Base-by-base conservation (phyloP, 1,140 invertebrate genomes). In the Ptiloglossa arizonensis region DNA sequence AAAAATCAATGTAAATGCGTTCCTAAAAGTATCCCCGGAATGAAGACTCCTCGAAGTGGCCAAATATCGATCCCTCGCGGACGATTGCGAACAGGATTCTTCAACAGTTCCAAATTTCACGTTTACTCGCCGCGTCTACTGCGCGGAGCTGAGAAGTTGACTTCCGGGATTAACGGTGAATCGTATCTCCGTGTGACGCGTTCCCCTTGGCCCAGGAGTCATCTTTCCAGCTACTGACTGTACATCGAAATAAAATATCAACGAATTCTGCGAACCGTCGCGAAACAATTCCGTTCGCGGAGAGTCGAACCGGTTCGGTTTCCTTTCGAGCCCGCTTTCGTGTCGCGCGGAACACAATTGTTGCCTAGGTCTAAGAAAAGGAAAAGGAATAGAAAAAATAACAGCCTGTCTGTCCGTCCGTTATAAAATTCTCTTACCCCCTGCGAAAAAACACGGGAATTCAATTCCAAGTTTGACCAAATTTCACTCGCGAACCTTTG, bases 1-100 rank as follows among this genome's bases (percentile, higher is more conserved):
- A n/a, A n/a, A n/a, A 6, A 38, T 63, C 27, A 35, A 62, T 32
- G 0, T 63, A 77, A 77, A 69, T 69, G 67, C 63, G 44, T 29
- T 66, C 24, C 38, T 27, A 17, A 48, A 48, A n/a, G 15, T n/a
- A 27, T 41, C 73, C 69, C 29, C 66, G 56, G 44, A 38, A 69
- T 56, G 52, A 74, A 63, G 41, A 54, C 8, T 15, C 22, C 22
- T 69, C 54, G 64, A 59, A 54, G n/a, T 38, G 24, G 35, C 13
- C 46, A n/a, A n/a, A n/a, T n/a, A n/a, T n/a, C n/a, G n/a, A n/a
- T n/a, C n/a, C 35, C 48, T 56, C n/a, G 41, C 6, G 35, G n/a
- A 50, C 17, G 32, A 38, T 19, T 56, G n/a, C n/a, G n/a, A n/a
- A n/a, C n/a, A n/a, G n/a, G n/a, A n/a, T n/a, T n/a, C n/a, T n/a